These are phyloP conservation scores for Campoletis raptor DNA, from an alignment of 2,888 invertebrate species.

Conservation along the genomic window DNA sequence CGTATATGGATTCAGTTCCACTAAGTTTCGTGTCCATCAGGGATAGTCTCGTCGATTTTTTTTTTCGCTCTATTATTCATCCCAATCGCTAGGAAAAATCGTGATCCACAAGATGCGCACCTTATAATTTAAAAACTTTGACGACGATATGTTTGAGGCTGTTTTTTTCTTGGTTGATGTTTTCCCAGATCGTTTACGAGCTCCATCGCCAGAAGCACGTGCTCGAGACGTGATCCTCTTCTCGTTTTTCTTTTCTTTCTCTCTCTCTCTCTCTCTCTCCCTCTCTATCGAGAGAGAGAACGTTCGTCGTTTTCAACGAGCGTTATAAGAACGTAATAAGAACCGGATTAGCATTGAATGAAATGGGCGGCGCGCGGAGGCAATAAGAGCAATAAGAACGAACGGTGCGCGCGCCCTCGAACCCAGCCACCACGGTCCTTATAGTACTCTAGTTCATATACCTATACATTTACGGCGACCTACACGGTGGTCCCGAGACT, in stretches of 20 bases:
- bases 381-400: conserved; percentile 77
- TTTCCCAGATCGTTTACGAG: conserved; percentile 60
- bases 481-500: conserved; percentile 75
- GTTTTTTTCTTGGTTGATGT: conserved; percentile 35
- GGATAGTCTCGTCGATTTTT: neutral
- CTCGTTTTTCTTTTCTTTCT: conserved; percentile 22
- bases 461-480: conserved; percentile 52
- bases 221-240: conserved; percentile 64
- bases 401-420: conserved; percentile 62
- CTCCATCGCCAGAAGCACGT: conserved; percentile 67
- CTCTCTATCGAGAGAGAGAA: no score
- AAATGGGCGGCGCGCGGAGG: conserved; percentile 81
- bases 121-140: conserved; percentile 43
- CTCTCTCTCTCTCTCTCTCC: conserved; percentile 32
- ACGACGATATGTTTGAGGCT: conserved; percentile 24
- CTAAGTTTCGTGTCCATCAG: neutral
- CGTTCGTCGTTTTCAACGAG: conserved; percentile 75
- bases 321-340: conserved; percentile 84
- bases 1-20: neutral
- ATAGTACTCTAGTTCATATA: conserved; percentile 40
- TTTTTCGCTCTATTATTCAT: neutral
- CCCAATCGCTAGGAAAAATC: conserved; percentile 9
- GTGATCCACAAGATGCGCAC: conserved; percentile 39
- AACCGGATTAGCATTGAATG: conserved; percentile 85
- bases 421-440: conserved; percentile 57